phyloP scores from a whole-genome alignment of 2,888 invertebrate species.

The Nephrotoma appendiculata region DNA sequence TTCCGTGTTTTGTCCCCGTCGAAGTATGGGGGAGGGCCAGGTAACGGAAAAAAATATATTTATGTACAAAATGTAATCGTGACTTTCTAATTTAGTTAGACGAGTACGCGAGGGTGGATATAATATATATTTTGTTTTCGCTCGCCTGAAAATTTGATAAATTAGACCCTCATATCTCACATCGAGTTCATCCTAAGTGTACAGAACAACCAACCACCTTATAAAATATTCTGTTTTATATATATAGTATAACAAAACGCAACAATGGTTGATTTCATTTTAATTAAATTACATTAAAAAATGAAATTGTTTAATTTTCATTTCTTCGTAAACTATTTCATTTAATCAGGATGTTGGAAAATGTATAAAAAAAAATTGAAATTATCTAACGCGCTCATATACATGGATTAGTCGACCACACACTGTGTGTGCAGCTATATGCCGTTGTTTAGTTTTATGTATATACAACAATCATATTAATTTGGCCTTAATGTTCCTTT shows the following conservation, averaged over 20 bases:
- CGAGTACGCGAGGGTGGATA: neutral
- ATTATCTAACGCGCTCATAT: neutral
- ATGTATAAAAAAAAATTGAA: neutral
- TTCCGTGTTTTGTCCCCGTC: neutral
- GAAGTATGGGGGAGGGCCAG: neutral
- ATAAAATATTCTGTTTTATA: neutral
- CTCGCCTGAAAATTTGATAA: neutral
- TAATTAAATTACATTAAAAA: neutral
- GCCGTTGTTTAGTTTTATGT: neutral
- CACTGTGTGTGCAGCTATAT: neutral
- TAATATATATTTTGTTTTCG: neutral
- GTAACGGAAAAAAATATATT: neutral
- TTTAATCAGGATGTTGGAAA: neutral
- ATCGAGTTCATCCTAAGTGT: neutral
- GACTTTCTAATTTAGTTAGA: neutral
- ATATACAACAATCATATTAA: neutral
- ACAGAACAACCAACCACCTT: neutral
- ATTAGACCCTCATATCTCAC: neutral
- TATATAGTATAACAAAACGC: neutral
- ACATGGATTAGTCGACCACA: neutral
- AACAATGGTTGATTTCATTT: neutral
- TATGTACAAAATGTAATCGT: neutral
- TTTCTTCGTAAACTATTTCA: neutral
- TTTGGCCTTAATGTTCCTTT: neutral
- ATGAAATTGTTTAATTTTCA: neutral